Evolutionary conservation across 2,888 invertebrate species (phyloP).

Genomic region (Tetrapedia diversipes): DNA sequence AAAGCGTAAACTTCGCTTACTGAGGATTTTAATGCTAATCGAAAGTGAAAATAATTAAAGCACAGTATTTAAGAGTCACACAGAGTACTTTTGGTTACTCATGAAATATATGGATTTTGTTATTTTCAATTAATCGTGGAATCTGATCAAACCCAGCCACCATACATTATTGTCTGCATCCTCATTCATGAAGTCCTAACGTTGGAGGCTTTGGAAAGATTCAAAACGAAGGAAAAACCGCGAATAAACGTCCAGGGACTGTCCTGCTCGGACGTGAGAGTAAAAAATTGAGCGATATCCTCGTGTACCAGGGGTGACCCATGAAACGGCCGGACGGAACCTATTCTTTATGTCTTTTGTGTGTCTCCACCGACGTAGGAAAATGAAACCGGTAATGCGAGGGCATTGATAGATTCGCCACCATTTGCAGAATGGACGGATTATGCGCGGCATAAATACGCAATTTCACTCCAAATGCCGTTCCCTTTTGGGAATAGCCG

Average conservation of each 20-base stretch:
- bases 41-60: no score
- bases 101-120: no score
- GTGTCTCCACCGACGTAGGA: conserved; percentile 77
- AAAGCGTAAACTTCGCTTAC: conserved; percentile 69
- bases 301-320: conserved; percentile 34
- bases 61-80: no score
- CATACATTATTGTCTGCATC: background rate
- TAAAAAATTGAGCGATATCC: conserved; percentile 79
- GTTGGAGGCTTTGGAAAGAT: conserved; percentile 25
- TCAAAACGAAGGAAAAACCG: conserved; percentile 46
- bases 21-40: conserved; percentile 73
- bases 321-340: conserved; percentile 68
- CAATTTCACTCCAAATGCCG: conserved; percentile 77
- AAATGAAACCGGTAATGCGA: conserved; percentile 80
- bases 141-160: no score
- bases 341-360: conserved; percentile 77
- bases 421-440: conserved; percentile 80
- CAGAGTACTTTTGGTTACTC: no score
- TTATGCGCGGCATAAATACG: conserved; percentile 82
- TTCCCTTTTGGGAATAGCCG: conserved; percentile 63
- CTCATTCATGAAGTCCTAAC: conserved; percentile 22
- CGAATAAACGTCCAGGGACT: conserved; percentile 56
- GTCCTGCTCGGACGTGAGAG: conserved; percentile 47
- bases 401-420: conserved; percentile 80
- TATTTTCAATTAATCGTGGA: no score